These are phyloP conservation scores for Pammene fasciana DNA, from an alignment of 2,888 invertebrate species.

Conservation along the genomic window DNA sequence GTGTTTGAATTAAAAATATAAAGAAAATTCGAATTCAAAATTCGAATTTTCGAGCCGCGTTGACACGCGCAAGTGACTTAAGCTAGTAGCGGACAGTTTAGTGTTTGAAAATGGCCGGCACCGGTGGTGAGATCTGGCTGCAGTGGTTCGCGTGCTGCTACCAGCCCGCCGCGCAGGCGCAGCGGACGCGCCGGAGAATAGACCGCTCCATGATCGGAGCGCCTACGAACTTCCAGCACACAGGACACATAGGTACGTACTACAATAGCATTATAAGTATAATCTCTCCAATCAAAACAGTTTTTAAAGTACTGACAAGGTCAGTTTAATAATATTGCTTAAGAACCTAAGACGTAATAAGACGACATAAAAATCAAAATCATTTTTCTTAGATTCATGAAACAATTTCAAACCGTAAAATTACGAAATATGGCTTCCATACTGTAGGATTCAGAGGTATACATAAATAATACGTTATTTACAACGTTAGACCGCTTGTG, in stretches of 20 bases:
- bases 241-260: conserved; percentile 85
- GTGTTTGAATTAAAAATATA: conserved; percentile 7
- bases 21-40: conserved; percentile 41
- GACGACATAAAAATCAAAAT: too few relatives aligned
- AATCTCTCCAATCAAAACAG: too few relatives aligned
- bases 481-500: not conserved
- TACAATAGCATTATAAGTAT: not conserved
- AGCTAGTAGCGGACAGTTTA: conserved; percentile 55
- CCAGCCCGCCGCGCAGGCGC: conserved; percentile 90
- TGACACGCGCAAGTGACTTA: conserved; percentile 47
- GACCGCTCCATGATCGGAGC: conserved; percentile 97
- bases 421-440: too few relatives aligned
- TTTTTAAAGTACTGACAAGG: too few relatives aligned
- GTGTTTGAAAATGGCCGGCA: conserved; percentile 84
- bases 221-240: conserved; percentile 98
- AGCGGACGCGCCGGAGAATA: conserved; percentile 89
- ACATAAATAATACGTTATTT: not conserved
- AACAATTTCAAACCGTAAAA: too few relatives aligned
- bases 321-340: too few relatives aligned
- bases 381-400: too few relatives aligned
- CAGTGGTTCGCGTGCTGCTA: conserved; percentile 97
- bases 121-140: conserved; percentile 93
- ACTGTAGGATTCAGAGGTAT: too few relatives aligned
- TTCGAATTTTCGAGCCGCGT: conserved; percentile 48
- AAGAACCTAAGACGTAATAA: not conserved